A percentile compares a stretch with the other conserved stretches of the same genome.
phyloP scores from a whole-genome alignment of 53 echinoderm and acorn worm genomes.

The Apostichopus leukothele region DNA sequence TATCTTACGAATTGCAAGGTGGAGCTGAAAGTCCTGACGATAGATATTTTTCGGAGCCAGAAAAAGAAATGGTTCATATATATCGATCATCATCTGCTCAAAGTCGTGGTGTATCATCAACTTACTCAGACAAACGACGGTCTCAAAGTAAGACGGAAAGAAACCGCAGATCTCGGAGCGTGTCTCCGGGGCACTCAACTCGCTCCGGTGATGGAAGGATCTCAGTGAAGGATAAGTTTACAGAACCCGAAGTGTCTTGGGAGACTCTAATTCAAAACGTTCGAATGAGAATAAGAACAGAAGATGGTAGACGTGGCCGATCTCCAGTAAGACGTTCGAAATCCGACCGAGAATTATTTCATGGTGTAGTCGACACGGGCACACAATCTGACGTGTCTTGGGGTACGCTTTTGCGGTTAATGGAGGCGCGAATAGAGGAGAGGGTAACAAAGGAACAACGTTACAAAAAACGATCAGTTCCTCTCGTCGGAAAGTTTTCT shows the following conservation, averaged over 20 bases:
- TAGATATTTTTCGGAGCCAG: slow-evolving; percentile 1
- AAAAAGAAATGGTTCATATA: neutral
- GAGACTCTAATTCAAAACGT: slow-evolving; percentile 17
- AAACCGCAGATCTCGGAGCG: neutral
- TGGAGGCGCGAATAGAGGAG: slow-evolving; percentile 31
- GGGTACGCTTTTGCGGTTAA: slow-evolving; percentile 14
- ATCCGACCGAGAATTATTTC: neutral
- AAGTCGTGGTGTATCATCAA: neutral
- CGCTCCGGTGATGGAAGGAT: neutral
- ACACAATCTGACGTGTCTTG: slow-evolving; percentile 32
- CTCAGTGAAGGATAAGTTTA: slow-evolving; percentile 11
- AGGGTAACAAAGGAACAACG: neutral
- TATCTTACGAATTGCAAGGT: neutral
- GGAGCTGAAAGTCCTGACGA: neutral
- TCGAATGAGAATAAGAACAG: slow-evolving; percentile 6
- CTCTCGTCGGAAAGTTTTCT: slow-evolving; percentile 36
- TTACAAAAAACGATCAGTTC: slow-evolving; percentile 23
- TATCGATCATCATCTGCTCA: slow-evolving; percentile 27
- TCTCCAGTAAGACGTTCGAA: neutral
- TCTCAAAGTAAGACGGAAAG: neutral
- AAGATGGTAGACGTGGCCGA: slow-evolving; percentile 11
- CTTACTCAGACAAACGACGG: neutral
- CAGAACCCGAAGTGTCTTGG: slow-evolving; percentile 31
- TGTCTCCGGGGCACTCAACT: neutral
- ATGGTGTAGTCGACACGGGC: neutral